Percentiles rank a stretch among this genome's conserved stretches.
Conservation (phyloP, 1,140 invertebrate species). For the Metaphire vulgaris region DNA sequence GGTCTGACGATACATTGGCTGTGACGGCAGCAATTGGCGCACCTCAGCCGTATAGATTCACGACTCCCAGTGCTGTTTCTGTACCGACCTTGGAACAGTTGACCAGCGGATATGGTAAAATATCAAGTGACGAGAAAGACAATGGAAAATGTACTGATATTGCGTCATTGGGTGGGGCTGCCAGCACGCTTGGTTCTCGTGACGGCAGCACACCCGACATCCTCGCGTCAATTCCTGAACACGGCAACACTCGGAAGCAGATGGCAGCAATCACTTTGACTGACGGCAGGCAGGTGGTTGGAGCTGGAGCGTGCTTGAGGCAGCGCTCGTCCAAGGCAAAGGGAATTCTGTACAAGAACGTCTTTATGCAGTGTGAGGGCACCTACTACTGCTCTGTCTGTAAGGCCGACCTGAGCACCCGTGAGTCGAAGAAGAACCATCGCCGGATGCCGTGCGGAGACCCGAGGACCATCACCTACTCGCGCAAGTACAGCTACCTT, state of each 20-base stretch:
- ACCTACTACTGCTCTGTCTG: slow-evolving; percentile 20
- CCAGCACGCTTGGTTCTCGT: no score
- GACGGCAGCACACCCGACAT: background rate
- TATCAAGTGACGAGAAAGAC: background rate
- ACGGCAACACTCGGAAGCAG: background rate
- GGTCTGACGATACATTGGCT: background rate
- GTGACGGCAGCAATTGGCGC: background rate
- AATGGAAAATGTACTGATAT: background rate
- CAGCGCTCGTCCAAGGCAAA: background rate
- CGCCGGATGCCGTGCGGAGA: slow-evolving; percentile 16
- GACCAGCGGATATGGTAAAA: slow-evolving; percentile 6
- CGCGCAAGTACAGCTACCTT: slow-evolving; percentile 16
- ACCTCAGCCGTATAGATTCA: background rate
- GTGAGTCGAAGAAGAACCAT: slow-evolving; percentile 19
- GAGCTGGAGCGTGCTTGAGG: background rate
- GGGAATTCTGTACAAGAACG: slow-evolving; percentile 23
- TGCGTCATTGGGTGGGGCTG: background rate
- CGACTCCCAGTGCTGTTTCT: slow-evolving; percentile 17
- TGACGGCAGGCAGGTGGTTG: background rate
- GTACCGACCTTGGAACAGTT: slow-evolving; percentile 19
- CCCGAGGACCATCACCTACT: slow-evolving; percentile 17
- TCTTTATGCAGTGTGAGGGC: slow-evolving; percentile 22
- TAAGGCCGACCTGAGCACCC: slow-evolving; percentile 16
- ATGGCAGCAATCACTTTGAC: background rate
- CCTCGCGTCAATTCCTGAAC: background rate